Evolutionary conservation across 2,113 vertebrate species (phyloP), one percentile per base, ranked within the genome.

Genomic region (Dryoscopus gambensis): DNA sequence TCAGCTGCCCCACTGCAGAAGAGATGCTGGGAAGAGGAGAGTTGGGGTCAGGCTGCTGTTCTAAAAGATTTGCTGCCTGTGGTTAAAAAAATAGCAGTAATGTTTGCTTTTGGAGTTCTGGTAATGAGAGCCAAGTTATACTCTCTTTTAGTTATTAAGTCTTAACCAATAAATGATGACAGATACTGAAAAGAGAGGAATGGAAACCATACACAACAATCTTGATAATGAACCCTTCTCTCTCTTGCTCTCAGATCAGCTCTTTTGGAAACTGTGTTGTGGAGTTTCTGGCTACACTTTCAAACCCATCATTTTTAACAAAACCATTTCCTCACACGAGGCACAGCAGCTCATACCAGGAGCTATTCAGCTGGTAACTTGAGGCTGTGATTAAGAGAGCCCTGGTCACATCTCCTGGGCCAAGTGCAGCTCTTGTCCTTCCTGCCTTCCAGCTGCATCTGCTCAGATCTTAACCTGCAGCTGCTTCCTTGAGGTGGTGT

Each of bases 221-320:
- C 91, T 92, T 83, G 75, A 80, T 90, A 88, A 96, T 92, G 79
- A 96, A 42, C 52, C 57, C 75, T 85, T 83, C 50, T 92, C 30
- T 87, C 37, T 53, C 40, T 39, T 85, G 49, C 70, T 84, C 44
- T 71, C 7, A 1, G 40, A 82, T 83, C 82, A 88, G 46, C 62
- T 84, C 67, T 79, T 93, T 82, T 80, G 75, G 75, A 90, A 83
- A 69, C 12, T 17, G 17, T 20, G 16, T 62, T 73, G 40, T 0
- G 2, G 39, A 74, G 40, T 12, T 84, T 64, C 81, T 90, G 83
- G 74, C 78, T 82, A 44, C 27, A n/a, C 14, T 1, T 79, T 82
- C 46, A 82, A 97, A 84, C 62, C 65, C 49, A 87, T 15, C 0
- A 0, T 33, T 91, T 91, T 60, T 64, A 71, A 85, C 31, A 87